Evolutionary conservation across 2,888 invertebrate genomes (phyloP), one percentile per base, ranked within the genome.

Genomic region (Nycteola revayana): DNA sequence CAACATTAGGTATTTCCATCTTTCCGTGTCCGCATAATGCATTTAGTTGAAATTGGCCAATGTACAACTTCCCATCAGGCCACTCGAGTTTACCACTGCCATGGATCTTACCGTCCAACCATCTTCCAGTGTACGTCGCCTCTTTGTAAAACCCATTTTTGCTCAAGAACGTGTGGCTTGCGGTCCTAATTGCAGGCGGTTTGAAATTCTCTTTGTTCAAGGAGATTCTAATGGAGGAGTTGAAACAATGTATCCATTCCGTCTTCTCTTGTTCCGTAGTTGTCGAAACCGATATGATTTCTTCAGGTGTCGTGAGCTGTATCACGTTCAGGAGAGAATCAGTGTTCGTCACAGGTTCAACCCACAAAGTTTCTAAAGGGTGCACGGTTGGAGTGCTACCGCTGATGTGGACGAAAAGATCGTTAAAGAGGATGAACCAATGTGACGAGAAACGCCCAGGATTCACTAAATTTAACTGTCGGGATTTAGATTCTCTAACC

Each of bases 31-130:
- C 95, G 72, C 92, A 91, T 57, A 93, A 89, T n/a, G 91, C 79
- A 57, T 94, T 94, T 53, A 94, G 89, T 49, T 92, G 91, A 73
- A 97, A 94, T 57, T 94, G 93, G 0, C 97, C 97, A n/a, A 90
- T 91, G 60, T 95, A 97, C 33, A 91, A 85, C 60, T 92, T 92
- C 0, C 95, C 95, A 78, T 96, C 95, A 1, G 91, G 88, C 94
- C 95, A 97, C 62, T 93, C 93, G 39, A 97, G 75, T 70, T 93
- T 94, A 2, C 97, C 96, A 66, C 90, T 90, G 0, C 97, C 97
- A 70, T 97, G 95, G 62, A 96, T 90, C 66, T 95, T 94, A 0
- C 95, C 96, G 65, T 93, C 93, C 40, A 92, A 75, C 97, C 97
- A 97, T 36, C 93, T 90, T 0, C 95, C 97, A 32, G 89, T 91